A percentile compares a stretch with the other conserved stretches of the same genome.
Conservation (phyloP, 2,888 invertebrate genomes). For the Fragum whitleyi region DNA sequence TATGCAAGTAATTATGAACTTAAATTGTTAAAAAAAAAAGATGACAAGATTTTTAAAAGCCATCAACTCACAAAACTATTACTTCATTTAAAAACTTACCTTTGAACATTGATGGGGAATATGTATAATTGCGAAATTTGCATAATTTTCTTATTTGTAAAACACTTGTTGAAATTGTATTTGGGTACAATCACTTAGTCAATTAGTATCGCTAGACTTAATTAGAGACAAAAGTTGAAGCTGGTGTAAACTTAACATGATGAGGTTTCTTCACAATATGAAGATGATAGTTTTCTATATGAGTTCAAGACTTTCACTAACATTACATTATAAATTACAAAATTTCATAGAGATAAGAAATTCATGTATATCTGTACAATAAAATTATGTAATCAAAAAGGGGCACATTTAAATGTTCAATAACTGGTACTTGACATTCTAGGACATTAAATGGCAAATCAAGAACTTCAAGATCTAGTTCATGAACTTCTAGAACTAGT, state of each 20-base stretch:
- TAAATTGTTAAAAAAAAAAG: not conserved
- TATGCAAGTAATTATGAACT: conserved; percentile 1
- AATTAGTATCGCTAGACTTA: conserved; percentile 10
- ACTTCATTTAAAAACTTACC: conserved; percentile 4
- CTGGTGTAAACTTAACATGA: not conserved
- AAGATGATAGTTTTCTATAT: no score
- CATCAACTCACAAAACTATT: conserved; percentile 18
- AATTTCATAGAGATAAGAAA: no score
- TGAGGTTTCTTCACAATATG: no score
- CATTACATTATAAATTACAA: no score
- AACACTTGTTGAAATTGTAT: conserved; percentile 5
- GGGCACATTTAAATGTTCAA: no score
- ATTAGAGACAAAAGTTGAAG: not conserved
- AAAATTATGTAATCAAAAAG: no score
- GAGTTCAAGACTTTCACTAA: no score
- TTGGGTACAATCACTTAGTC: not conserved
- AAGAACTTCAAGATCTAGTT: no score
- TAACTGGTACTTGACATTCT: no score
- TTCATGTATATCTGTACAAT: no score
- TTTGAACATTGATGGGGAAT: conserved; percentile 10
- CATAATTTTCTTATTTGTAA: conserved; percentile 16
- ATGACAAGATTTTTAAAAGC: conserved; percentile 4
- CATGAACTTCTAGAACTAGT: no score
- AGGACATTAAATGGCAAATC: no score
- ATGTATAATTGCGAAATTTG: conserved; percentile 15